Evolutionary conservation across 2,113 vertebrate species (phyloP).

Genomic region (Vidua chalybeata): DNA sequence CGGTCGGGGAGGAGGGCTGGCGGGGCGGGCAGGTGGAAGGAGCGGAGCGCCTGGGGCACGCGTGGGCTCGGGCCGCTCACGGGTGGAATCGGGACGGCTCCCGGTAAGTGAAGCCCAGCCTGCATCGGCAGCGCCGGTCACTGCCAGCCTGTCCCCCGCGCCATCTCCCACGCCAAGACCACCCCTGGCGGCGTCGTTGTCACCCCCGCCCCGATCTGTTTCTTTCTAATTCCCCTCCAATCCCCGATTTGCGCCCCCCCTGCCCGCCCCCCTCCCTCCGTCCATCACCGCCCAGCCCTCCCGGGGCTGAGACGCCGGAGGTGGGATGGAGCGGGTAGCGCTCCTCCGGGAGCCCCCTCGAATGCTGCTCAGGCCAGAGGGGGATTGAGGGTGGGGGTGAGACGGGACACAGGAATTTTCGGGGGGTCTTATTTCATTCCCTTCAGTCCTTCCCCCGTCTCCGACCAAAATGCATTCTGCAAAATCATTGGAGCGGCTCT

Average conservation of each 20-base stretch:
- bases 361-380: neutral
- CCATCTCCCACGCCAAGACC: neutral
- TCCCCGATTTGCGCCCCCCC: too few species aligned
- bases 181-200: neutral
- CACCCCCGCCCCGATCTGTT: neutral
- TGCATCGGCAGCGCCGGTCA: neutral
- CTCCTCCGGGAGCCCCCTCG: neutral
- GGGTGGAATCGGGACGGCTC: neutral
- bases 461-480: neutral
- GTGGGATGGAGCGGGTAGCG: neutral
- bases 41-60: neutral
- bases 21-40: neutral
- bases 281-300: neutral
- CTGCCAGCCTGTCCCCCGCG: neutral
- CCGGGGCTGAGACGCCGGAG: neutral
- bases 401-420: neutral
- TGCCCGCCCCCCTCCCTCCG: too few species aligned
- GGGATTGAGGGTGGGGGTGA: neutral
- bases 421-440: neutral
- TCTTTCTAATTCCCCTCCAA: neutral
- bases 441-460: neutral
- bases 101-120: neutral
- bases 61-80: neutral
- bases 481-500: neutral
- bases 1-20: neutral